phyloP scores from a whole-genome alignment of 2,888 invertebrate genomes.

The Belgica antarctica region DNA sequence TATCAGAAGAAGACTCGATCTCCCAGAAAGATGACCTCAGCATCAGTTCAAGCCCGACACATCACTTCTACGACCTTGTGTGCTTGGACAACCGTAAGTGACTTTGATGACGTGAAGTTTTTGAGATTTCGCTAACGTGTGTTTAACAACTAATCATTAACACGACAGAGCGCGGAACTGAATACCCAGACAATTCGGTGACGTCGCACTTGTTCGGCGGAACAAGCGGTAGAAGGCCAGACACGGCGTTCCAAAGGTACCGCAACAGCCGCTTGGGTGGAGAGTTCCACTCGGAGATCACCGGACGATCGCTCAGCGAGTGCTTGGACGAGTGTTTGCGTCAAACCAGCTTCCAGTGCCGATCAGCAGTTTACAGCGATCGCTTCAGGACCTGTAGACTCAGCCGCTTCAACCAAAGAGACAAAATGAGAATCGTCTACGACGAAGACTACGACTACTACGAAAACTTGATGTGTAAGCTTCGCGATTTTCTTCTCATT shows the following conservation, averaged over 20 bases:
- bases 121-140: conserved; percentile 10
- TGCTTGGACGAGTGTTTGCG: conserved; percentile 86
- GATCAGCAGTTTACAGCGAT: conserved; percentile 85
- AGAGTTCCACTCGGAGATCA: conserved; percentile 86
- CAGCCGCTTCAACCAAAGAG: conserved; percentile 81
- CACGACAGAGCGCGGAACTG: conserved; percentile 77
- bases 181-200: conserved; percentile 83
- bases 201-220: conserved; percentile 72
- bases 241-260: conserved; percentile 74
- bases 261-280: conserved; percentile 82
- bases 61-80: conserved; percentile 84
- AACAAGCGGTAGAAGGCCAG: conserved; percentile 76
- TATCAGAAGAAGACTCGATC: conserved; percentile 87
- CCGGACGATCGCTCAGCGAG: conserved; percentile 82
- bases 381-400: conserved; percentile 79
- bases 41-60: conserved; percentile 78
- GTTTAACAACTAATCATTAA: conserved; percentile 33
- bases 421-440: conserved; percentile 83
- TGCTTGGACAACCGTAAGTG: conserved; percentile 86
- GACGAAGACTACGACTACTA: conserved; percentile 92
- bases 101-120: neutral
- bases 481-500: conserved; percentile 10
- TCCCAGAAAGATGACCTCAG: conserved; percentile 86
- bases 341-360: conserved; percentile 85
- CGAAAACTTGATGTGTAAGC: conserved; percentile 89